Conservation (phyloP, 2,888 invertebrate genomes). For the Phlogophora meticulosa region DNA sequence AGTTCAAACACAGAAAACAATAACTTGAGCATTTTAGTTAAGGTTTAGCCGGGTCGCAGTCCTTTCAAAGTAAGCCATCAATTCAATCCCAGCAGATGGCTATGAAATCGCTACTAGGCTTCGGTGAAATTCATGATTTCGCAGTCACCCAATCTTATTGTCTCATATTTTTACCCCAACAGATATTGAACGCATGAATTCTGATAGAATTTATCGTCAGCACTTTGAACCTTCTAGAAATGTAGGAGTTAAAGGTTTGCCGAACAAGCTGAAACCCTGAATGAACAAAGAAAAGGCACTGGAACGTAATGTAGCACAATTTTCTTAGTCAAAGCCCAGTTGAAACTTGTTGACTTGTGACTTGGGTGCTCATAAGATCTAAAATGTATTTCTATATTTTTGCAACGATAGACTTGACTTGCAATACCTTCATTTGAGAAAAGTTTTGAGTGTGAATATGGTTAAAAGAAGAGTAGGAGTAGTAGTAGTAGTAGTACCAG, state of each 20-base stretch:
- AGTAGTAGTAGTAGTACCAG: too few species aligned
- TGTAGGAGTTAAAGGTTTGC: conserved; percentile 36
- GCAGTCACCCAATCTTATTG: conserved; percentile 69
- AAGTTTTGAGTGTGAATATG: too few species aligned
- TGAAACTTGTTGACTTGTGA: too few species aligned
- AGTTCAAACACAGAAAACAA: background rate
- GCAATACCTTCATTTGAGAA: too few species aligned
- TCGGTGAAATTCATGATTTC: conserved; percentile 53
- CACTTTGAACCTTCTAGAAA: conserved; percentile 60
- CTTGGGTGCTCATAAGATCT: too few species aligned
- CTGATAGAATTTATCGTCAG: conserved; percentile 75
- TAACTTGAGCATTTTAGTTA: background rate
- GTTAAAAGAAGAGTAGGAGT: too few species aligned
- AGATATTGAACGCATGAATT: conserved; percentile 78
- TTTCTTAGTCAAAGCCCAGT: too few species aligned
- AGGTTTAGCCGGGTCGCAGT: background rate
- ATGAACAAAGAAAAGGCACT: background rate
- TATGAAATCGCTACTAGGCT: conserved; percentile 23
- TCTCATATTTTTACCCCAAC: conserved; percentile 76
- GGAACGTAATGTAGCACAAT: too few species aligned
- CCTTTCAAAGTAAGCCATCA: conserved; percentile 30
- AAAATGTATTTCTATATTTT: too few species aligned
- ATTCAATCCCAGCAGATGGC: conserved; percentile 30
- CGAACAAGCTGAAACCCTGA: background rate
- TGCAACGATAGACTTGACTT: too few species aligned